These are phyloP conservation scores for Phalloptychus januarius DNA, from an alignment of 2,797 vertebrate genomes.

Conservation along the genomic window DNA sequence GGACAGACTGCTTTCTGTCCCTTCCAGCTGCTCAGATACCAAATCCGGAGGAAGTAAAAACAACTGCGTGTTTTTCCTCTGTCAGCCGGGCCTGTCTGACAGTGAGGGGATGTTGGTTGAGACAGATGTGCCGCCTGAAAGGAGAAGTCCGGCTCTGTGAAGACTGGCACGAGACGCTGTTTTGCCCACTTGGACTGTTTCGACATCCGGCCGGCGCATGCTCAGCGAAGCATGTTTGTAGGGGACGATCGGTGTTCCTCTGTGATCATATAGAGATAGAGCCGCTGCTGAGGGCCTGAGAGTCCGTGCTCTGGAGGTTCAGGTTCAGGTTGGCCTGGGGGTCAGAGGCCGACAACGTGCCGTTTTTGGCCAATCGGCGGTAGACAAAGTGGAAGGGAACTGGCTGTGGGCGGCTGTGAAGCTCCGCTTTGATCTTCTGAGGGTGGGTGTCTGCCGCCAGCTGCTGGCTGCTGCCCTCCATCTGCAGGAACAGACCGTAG, in stretches of 20 bases:
- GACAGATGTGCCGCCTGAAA: conserved; percentile 34
- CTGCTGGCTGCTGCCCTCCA: conserved; percentile 90
- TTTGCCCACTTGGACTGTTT: conserved; percentile 3
- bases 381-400: conserved; percentile 91
- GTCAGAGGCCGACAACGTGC: conserved; percentile 27
- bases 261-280: neutral
- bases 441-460: conserved; percentile 90
- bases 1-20: neutral
- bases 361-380: conserved; percentile 76
- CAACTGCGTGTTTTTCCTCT: conserved; percentile 40
- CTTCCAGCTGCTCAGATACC: conserved; percentile 4
- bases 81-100: conserved; percentile 42
- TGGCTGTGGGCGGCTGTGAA: conserved; percentile 86
- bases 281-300: neutral
- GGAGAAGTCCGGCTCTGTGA: conserved; percentile 48
- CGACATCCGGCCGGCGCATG: neutral
- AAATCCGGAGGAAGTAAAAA: conserved; percentile 22
- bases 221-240: neutral
- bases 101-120: conserved; percentile 26
- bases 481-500: conserved; percentile 89
- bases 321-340: conserved; percentile 34
- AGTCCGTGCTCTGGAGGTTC: conserved; percentile 23
- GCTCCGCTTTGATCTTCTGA: conserved; percentile 94
- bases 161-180: conserved; percentile 15
- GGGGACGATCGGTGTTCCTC: conserved; percentile 10